Percentiles rank a stretch among this genome's conserved stretches.
These are phyloP conservation scores for Lasioglossum calceatum DNA, from an alignment of 2,888 invertebrate genomes.

Conservation along the genomic window DNA sequence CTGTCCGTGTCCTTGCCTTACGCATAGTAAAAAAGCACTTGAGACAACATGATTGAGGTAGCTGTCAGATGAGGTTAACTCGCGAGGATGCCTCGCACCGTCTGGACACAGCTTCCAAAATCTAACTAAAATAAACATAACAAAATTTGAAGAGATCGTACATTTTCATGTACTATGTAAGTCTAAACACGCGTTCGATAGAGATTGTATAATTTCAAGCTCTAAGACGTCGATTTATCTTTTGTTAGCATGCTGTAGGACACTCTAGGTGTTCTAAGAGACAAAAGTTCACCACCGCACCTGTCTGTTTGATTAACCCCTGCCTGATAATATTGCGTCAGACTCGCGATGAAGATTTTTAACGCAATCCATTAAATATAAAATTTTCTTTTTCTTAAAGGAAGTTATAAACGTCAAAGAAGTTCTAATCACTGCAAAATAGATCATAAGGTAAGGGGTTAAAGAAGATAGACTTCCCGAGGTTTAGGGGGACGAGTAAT, in stretches of 20 bases:
- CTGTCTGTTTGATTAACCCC: background rate
- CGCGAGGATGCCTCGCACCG: background rate
- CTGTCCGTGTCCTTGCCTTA: background rate
- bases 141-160: background rate
- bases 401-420: background rate
- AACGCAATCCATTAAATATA: background rate
- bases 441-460: background rate
- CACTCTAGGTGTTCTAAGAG: background rate
- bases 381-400: background rate
- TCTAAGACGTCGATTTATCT: background rate
- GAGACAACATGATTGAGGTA: background rate
- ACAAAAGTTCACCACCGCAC: background rate
- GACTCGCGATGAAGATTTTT: background rate
- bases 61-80: background rate
- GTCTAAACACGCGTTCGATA: background rate
- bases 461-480: background rate
- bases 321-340: background rate
- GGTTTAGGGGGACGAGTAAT: background rate
- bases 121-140: background rate
- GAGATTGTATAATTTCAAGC: background rate
- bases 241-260: no score
- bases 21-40: background rate
- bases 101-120: background rate
- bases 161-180: background rate
- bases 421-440: background rate